Conservation (phyloP, 2,888 invertebrate genomes). For the Drosophila monieri region DNA sequence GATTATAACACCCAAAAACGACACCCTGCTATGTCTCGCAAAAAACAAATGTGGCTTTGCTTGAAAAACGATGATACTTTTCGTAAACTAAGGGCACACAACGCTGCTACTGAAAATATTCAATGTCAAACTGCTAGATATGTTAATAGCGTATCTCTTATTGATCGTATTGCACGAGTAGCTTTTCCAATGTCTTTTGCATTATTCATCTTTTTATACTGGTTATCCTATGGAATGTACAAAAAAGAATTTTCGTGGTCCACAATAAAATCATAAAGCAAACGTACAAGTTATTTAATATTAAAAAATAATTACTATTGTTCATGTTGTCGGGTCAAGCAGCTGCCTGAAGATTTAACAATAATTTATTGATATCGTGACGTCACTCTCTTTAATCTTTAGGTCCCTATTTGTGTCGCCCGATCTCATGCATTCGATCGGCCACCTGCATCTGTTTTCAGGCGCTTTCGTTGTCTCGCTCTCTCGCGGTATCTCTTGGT, state of each 20-base stretch:
- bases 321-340: no score
- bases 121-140: conserved; percentile 85
- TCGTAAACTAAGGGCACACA: conserved; percentile 89
- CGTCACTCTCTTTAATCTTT: no score
- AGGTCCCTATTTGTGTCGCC: no score
- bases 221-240: conserved; percentile 92
- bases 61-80: conserved; percentile 91
- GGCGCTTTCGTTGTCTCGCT: no score
- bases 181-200: conserved; percentile 94
- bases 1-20: conserved; percentile 94
- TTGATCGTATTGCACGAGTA: conserved; percentile 92
- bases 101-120: conserved; percentile 86
- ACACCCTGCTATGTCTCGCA: conserved; percentile 88
- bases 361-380: no score
- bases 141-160: conserved; percentile 94
- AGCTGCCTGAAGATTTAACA: no score
- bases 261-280: conserved; percentile 63
- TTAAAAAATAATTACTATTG: no score
- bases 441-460: no score
- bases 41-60: conserved; percentile 92
- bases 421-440: no score
- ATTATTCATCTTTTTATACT: conserved; percentile 94
- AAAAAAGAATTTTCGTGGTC: conserved; percentile 84
- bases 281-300: no score
- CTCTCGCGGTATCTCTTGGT: no score